Conservation (phyloP, 2,888 invertebrate genomes). For the Oligia strigilis region DNA sequence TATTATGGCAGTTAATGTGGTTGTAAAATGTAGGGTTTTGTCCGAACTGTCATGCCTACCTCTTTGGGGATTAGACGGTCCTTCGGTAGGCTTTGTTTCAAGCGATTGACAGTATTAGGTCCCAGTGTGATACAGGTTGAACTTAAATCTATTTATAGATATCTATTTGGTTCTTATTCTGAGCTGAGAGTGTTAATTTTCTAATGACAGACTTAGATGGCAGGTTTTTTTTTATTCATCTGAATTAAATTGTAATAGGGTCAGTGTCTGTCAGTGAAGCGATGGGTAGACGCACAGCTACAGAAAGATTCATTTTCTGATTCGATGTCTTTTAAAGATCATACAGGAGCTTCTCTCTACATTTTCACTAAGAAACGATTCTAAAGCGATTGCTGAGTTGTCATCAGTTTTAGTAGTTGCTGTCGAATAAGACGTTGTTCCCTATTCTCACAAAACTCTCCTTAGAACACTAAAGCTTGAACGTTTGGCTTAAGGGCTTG, state of each 20-base stretch:
- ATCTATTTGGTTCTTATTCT: not conserved
- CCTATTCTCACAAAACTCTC: not conserved
- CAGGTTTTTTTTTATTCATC: not conserved
- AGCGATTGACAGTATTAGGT: slow-evolving; percentile 49
- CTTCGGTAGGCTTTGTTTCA: slow-evolving; percentile 27
- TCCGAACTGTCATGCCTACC: slow-evolving; percentile 27
- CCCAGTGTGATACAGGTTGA: slow-evolving; percentile 28
- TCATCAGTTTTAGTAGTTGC: not conserved
- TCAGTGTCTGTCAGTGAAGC: not conserved
- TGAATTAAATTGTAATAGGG: not conserved
- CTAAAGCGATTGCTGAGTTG: not conserved
- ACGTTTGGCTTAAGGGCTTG: not conserved
- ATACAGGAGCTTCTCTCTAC: not conserved
- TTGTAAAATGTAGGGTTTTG: slow-evolving; percentile 3
- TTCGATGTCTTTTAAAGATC: not conserved
- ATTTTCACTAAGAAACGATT: not conserved
- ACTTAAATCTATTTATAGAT: slow-evolving; percentile 19
- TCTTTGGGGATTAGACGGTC: slow-evolving; percentile 39
- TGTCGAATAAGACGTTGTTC: not conserved
- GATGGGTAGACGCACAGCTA: not conserved
- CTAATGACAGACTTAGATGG: slow-evolving; percentile 15
- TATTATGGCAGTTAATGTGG: slow-evolving; percentile 41
- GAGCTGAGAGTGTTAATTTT: slow-evolving; percentile 14
- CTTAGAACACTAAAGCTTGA: not conserved
- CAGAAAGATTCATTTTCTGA: not conserved